phyloP scores from a whole-genome alignment of 2,113 vertebrate species.

The Odocoileus virginianus region DNA sequence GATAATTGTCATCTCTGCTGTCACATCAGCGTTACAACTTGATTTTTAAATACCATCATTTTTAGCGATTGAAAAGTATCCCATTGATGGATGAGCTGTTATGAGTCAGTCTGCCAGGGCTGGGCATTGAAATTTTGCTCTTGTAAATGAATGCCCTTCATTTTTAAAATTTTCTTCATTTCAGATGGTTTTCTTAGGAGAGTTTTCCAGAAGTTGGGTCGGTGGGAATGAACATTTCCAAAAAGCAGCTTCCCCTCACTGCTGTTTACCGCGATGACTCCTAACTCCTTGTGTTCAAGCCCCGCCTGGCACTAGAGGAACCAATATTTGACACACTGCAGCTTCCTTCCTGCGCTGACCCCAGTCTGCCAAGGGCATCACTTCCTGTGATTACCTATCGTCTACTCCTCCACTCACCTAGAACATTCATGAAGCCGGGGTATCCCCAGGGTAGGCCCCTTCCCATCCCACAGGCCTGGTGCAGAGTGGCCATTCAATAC shows the following conservation, averaged over 20 bases:
- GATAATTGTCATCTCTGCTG: not conserved
- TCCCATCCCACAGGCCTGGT: not conserved
- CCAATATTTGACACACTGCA: not conserved
- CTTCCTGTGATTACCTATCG: not conserved
- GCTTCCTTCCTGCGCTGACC: not conserved
- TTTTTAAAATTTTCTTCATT: not conserved
- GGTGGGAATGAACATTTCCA: not conserved
- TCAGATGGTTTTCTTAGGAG: not conserved
- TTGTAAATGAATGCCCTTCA: not conserved
- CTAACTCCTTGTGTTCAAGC: not conserved
- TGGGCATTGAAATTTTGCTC: not conserved
- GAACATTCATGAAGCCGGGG: not conserved
- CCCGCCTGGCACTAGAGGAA: not conserved
- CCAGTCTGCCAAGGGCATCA: not conserved
- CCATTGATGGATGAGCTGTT: not conserved
- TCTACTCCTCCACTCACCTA: not conserved
- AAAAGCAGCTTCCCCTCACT: not conserved
- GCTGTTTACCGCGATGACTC: not conserved
- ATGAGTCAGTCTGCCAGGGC: not conserved
- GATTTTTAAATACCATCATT: not conserved
- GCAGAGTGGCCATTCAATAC: not conserved
- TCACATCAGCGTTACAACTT: not conserved
- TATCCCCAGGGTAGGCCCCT: too few relatives aligned
- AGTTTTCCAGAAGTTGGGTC: not conserved
- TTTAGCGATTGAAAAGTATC: not conserved